These are phyloP conservation scores for Acanthosoma haemorrhoidale DNA, from an alignment of 2,888 invertebrate genomes.

Conservation along the genomic window DNA sequence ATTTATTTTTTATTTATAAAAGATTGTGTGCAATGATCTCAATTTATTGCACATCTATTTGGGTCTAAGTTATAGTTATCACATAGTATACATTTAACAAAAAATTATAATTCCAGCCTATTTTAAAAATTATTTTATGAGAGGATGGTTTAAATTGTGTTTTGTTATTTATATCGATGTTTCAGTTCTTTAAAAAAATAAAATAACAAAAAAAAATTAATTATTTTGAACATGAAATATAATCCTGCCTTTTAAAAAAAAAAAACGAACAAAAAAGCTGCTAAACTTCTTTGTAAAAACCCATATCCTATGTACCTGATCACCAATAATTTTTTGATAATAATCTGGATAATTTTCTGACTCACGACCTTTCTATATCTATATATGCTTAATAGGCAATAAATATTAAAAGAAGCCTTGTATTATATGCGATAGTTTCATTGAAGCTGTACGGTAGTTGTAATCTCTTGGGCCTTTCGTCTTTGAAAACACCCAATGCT, in stretches of 20 bases:
- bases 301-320: constrained; percentile 22
- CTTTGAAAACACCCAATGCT: not conserved
- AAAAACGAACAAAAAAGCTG: not conserved
- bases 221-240: constrained; percentile 6
- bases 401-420: constrained; percentile 20
- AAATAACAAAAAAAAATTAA: not conserved
- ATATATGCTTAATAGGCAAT: not conserved
- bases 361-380: constrained; percentile 21
- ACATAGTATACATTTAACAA: not conserved
- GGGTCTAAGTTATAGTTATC: not conserved
- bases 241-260: not conserved
- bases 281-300: not conserved
- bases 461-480: constrained; percentile 3
- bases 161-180: not conserved
- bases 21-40: constrained; percentile 23
- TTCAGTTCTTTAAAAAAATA: not conserved
- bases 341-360: constrained; percentile 15
- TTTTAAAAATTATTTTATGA: not conserved
- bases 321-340: constrained; percentile 2
- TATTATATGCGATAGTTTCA: constrained; percentile 13
- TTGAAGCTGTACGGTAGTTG: not conserved
- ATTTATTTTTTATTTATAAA: constrained; percentile 12
- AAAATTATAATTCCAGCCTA: not conserved
- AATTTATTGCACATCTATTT: constrained; percentile 13
- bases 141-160: not conserved